These are phyloP conservation scores for Campylorhamphus procurvoides DNA, from an alignment of 2,113 vertebrate species.

Conservation along the genomic window DNA sequence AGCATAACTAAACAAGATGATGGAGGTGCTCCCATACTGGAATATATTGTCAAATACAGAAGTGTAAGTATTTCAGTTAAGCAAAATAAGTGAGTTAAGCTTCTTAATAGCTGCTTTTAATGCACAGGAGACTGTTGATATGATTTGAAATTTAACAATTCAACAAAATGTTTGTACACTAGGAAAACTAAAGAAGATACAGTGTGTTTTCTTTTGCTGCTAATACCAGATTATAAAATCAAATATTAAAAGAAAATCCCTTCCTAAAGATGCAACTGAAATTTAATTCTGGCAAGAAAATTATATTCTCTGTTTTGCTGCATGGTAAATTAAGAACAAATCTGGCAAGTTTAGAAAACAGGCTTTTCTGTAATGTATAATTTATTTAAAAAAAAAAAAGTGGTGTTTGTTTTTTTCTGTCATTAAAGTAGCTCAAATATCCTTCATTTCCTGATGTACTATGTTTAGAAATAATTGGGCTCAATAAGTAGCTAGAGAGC, in stretches of 20 bases:
- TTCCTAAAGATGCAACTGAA: background rate
- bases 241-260: background rate
- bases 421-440: background rate
- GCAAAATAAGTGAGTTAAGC: background rate
- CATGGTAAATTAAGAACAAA: background rate
- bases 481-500: background rate
- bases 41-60: constrained; percentile 96
- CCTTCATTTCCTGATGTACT: background rate
- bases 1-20: constrained; percentile 96
- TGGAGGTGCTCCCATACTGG: constrained; percentile 94
- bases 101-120: background rate
- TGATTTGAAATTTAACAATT: background rate
- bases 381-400: background rate
- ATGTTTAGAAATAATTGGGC: background rate
- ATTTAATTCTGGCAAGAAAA: background rate
- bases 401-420: fast-evolving
- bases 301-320: background rate
- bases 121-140: background rate
- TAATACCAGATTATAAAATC: background rate
- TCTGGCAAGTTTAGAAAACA: background rate
- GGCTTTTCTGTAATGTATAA: background rate
- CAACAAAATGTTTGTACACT: background rate
- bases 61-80: constrained; percentile 83
- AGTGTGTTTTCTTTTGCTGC: background rate
- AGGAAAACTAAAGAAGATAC: background rate